A percentile compares a stretch with the other conserved stretches of the same genome.
These are phyloP conservation scores for Boulengeromyrus knoepffleri DNA, from an alignment of 2,113 vertebrate species.

Conservation along the genomic window DNA sequence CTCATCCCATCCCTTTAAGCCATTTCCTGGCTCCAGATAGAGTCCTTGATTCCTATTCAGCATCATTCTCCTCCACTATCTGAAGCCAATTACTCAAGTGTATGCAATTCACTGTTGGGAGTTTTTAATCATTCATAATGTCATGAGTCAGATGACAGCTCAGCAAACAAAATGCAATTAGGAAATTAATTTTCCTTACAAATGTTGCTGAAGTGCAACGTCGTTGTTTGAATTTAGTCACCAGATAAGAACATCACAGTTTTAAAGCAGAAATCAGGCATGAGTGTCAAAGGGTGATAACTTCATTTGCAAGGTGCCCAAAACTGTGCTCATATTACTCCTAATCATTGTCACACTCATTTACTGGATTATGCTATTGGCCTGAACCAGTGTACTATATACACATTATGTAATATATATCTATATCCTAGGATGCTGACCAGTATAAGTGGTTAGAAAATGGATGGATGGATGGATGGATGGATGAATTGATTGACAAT, in stretches of 20 bases:
- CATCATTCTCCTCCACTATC: neutral
- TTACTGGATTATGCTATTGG: constrained; percentile 27
- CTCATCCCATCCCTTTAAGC: neutral
- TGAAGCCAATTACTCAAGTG: neutral
- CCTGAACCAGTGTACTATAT: neutral
- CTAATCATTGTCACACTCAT: constrained; percentile 44
- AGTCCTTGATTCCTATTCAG: neutral
- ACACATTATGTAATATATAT: neutral
- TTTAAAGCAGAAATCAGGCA: neutral
- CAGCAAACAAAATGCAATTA: neutral
- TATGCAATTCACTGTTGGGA: neutral
- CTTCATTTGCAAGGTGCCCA: constrained; percentile 26
- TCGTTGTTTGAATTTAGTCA: neutral
- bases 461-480: neutral
- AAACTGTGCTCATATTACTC: constrained; percentile 33
- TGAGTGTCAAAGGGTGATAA: neutral
- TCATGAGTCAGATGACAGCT: neutral
- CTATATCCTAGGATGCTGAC: neutral
- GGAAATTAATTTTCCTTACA: neutral
- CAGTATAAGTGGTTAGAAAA: neutral
- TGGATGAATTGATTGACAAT: neutral
- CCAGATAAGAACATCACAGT: neutral
- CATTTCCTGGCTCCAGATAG: neutral
- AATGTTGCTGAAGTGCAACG: neutral
- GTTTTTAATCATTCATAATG: neutral